These are phyloP conservation scores for Salvator merianae DNA, from an alignment of 2,113 vertebrate species.

Conservation along the genomic window DNA sequence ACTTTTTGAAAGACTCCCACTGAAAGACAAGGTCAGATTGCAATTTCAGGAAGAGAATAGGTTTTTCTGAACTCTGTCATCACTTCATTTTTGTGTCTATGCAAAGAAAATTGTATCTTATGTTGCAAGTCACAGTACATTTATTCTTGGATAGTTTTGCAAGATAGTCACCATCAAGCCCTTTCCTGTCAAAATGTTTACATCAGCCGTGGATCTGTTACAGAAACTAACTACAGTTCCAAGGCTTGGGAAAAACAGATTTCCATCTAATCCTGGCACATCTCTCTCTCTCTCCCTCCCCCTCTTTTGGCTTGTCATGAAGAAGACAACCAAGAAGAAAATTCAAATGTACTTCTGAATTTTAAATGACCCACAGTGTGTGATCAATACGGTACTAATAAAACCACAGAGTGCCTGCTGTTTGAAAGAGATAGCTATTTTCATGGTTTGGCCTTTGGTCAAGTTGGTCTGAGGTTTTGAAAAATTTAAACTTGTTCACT, in stretches of 20 bases:
- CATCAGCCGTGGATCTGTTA: constrained; percentile 50
- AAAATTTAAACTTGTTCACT: not conserved
- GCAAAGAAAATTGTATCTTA: constrained; percentile 73
- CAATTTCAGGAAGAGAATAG: constrained; percentile 70
- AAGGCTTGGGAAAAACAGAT: constrained; percentile 32
- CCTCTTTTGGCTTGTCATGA: constrained; percentile 26
- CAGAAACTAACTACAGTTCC: constrained; percentile 47
- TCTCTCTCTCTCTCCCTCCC: not conserved
- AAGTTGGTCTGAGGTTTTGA: not conserved
- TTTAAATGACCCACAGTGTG: not conserved
- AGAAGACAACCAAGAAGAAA: not conserved
- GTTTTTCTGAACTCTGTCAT: constrained; percentile 71
- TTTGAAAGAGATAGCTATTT: not conserved
- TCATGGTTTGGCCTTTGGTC: not conserved
- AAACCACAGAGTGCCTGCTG: constrained; percentile 4
- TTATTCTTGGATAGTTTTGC: constrained; percentile 71
- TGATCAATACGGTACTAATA: constrained; percentile 23
- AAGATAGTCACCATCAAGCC: constrained; percentile 56
- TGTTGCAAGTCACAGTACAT: constrained; percentile 73
- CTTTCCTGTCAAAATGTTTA: constrained; percentile 72
- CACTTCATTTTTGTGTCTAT: constrained; percentile 71
- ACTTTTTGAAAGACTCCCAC: constrained; percentile 63
- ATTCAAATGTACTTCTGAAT: constrained; percentile 24
- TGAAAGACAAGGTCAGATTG: constrained; percentile 65
- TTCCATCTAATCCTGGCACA: constrained; percentile 12